Conservation (phyloP, 1,140 invertebrate species). For the Drosophila hydei region DNA sequence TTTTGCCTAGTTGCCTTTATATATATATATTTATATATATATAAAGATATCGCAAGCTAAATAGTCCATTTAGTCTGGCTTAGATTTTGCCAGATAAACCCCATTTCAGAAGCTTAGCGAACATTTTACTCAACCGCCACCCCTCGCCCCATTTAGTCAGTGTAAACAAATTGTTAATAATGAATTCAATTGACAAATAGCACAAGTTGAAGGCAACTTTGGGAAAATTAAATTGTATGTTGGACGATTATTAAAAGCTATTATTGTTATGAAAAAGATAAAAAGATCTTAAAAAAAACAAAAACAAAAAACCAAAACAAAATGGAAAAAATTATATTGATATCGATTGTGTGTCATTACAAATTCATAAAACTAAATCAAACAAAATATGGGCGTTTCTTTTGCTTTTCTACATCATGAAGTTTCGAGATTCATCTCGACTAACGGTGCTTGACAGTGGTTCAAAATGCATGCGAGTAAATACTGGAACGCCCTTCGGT, state of each 20-base stretch:
- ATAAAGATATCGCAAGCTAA: conserved; percentile 14
- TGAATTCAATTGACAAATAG: conserved; percentile 17
- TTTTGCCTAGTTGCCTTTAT: conserved; percentile 30
- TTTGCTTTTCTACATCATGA: neutral
- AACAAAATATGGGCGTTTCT: conserved; percentile 46
- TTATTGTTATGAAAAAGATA: conserved; percentile 61
- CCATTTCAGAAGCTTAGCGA: conserved; percentile 17
- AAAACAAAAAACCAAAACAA: conserved; percentile 11
- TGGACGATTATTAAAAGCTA: conserved; percentile 67
- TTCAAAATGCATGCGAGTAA: conserved; percentile 12
- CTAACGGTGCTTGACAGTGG: conserved; percentile 20
- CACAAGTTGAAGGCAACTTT: conserved; percentile 29
- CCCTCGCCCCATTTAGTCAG: neutral
- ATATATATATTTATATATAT: conserved; percentile 2
- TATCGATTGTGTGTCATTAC: conserved; percentile 74
- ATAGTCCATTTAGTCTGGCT: conserved; percentile 20
- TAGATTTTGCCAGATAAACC: conserved; percentile 4
- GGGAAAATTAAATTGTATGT: conserved; percentile 21
- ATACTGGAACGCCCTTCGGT: conserved; percentile 6
- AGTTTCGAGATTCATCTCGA: conserved; percentile 2
- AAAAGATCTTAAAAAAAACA: conserved; percentile 16
- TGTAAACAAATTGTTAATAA: conserved; percentile 30
- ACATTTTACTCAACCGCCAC: conserved; percentile 7
- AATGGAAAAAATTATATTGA: conserved; percentile 54
- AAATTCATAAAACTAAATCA: conserved; percentile 41